A percentile compares a stretch with the other conserved stretches of the same genome.
Evolutionary conservation across 2,888 invertebrate genomes (phyloP).

Genomic region (Dimorphilus gyrociliatus): DNA sequence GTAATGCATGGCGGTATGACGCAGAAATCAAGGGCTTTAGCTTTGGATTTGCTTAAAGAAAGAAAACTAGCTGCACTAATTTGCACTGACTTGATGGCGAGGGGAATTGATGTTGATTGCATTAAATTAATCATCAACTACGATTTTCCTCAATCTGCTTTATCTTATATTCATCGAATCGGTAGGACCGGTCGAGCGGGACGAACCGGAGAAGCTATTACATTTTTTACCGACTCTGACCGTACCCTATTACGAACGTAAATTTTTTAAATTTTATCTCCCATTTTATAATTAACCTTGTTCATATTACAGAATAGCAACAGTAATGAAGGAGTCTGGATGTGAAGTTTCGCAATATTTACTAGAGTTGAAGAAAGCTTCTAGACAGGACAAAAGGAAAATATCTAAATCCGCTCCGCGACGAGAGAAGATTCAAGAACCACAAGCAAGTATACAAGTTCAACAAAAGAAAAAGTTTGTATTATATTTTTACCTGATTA

Average conservation of each 20-base stretch:
- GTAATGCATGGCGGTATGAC: conserved; percentile 80
- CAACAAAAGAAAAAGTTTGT: no score
- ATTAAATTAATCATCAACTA: conserved; percentile 92
- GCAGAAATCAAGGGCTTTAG: conserved; percentile 39
- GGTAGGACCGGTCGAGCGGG: conserved; percentile 88
- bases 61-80: conserved; percentile 50
- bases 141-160: conserved; percentile 58
- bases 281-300: conserved; percentile 2
- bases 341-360: conserved; percentile 82
- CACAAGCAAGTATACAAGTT: no score
- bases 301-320: conserved; percentile 54
- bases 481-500: no score
- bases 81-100: conserved; percentile 87
- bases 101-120: conserved; percentile 90
- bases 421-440: conserved; percentile 14
- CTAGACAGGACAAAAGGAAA: conserved; percentile 18
- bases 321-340: conserved; percentile 73
- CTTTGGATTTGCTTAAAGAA: background rate
- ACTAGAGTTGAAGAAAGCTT: conserved; percentile 43
- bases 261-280: conserved; percentile 1
- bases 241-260: conserved; percentile 65
- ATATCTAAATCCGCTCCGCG: conserved; percentile 13
- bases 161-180: conserved; percentile 35
- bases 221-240: conserved; percentile 83
- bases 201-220: conserved; percentile 66